phyloP scores from a whole-genome alignment of 1,140 invertebrate species.

The Leptonema lineaticorne region DNA sequence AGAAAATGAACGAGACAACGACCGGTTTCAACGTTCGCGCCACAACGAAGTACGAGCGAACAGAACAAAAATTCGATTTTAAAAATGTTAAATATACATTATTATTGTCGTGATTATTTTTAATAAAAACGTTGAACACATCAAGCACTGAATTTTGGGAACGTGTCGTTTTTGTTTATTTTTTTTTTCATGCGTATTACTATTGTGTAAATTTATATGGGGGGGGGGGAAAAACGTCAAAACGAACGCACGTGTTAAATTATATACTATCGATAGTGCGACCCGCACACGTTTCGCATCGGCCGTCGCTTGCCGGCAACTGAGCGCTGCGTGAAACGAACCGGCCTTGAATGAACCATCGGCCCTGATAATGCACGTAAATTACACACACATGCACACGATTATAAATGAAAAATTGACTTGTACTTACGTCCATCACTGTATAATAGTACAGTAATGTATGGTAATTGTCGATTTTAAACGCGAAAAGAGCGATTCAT shows the following conservation, averaged over 20 bases:
- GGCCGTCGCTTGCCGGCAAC: not conserved
- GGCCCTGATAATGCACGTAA: not conserved
- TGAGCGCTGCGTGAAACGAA: not conserved
- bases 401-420: too few relatives aligned
- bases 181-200: not conserved
- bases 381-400: not conserved
- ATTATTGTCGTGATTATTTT: too few relatives aligned
- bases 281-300: not conserved
- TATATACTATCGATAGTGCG: not conserved
- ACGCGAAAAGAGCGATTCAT: too few relatives aligned
- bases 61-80: too few relatives aligned
- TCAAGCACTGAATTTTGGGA: not conserved
- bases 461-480: too few relatives aligned
- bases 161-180: not conserved
- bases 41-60: too few relatives aligned
- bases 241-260: not conserved
- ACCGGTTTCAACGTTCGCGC: slow-evolving; percentile 8
- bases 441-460: too few relatives aligned
- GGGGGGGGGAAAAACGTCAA: not conserved
- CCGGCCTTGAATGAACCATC: not conserved
- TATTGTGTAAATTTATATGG: not conserved
- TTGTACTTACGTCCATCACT: too few relatives aligned
- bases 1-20: slow-evolving; percentile 6
- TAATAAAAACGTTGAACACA: too few relatives aligned
- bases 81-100: too few relatives aligned